phyloP scores from a whole-genome alignment of 2,888 invertebrate genomes.

The Bedellia somnulentella region DNA sequence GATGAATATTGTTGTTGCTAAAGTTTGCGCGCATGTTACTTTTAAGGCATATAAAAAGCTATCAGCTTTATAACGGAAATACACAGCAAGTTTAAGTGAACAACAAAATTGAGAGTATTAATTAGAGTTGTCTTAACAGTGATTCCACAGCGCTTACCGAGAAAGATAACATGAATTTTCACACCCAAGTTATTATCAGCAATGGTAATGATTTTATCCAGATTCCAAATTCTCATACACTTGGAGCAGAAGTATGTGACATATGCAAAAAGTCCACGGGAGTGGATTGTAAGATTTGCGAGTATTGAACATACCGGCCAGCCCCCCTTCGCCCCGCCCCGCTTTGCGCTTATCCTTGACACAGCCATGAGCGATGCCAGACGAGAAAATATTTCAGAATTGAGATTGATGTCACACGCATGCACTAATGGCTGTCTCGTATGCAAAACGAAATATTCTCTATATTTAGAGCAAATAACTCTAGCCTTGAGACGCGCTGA shows the following conservation, averaged over 20 bases:
- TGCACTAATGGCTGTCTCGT: slow-evolving; percentile 55
- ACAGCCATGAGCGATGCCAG: slow-evolving; percentile 24
- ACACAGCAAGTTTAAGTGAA: too few species aligned
- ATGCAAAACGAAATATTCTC: slow-evolving; percentile 48
- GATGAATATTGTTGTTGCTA: too few species aligned
- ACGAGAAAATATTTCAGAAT: slow-evolving; percentile 58
- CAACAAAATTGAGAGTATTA: too few species aligned
- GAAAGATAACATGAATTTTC: slow-evolving; percentile 11
- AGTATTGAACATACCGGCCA: too few species aligned
- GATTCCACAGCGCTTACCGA: too few species aligned
- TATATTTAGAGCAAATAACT: slow-evolving; percentile 3
- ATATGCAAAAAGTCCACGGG: slow-evolving; percentile 8
- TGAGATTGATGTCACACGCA: slow-evolving; percentile 60
- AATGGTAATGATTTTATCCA: slow-evolving; percentile 12
- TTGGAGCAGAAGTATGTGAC: slow-evolving; percentile 8
- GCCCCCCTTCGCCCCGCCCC: too few species aligned
- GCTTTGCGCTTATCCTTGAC: too few species aligned
- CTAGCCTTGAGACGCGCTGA: too few species aligned
- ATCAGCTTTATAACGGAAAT: too few species aligned
- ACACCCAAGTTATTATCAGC: slow-evolving; percentile 11
- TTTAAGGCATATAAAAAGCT: too few species aligned
- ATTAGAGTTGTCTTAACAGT: too few species aligned
- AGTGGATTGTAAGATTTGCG: slow-evolving; percentile 6
- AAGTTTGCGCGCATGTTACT: too few species aligned
- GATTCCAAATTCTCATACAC: slow-evolving; percentile 10